Evolutionary conservation across 2,888 invertebrate species (phyloP), one percentile per base, ranked within the genome.

Genomic region (Agrotis exclamationis): DNA sequence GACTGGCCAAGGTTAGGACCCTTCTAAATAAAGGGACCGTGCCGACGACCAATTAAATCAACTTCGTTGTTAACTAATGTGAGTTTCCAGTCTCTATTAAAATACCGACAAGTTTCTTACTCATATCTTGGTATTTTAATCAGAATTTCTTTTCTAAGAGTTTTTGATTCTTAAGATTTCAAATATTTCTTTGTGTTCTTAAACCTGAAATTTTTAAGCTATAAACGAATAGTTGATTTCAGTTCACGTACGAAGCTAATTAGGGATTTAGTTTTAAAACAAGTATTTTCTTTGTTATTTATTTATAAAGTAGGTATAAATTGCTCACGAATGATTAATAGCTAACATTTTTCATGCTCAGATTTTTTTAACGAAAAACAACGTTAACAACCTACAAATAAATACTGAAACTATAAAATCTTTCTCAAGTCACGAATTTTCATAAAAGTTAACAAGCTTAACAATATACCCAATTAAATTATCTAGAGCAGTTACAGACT

Each of bases 41-140:
- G 58, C 18, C 51, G n/a, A 63, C 44, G 45, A 59, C 59, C 39
- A 80, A 76, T 81, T 76, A 76, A 76, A 60, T 14, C 22, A 50
- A 59, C 11, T 45, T 57, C n/a, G 60, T 48, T 66, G 71, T 82
- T 63, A 60, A 63, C 16, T 56, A 63, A 47, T 60, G 47, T 51
- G 54, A 60, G 63, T 56, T 82, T 50, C 51, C 11, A 56, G 47
- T 44, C 16, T 45, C 48, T 62, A 82, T 77, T 70, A 66, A 77
- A 77, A 78, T 78, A 70, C 66, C 71, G 7, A 47, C 53, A 57
- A 63, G n/a, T 71, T 82, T 59, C 54, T 33, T 79, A 59, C 11
- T 47, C 44, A 18, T 33, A 58, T 63, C 47, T 53, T 63, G 63
- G 63, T 48, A 78, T 66, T 82, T 70, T 39, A 5, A 59, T 65